Evolutionary conservation across 2,113 vertebrate genomes (phyloP).

Genomic region (Dolichotis patagonum): DNA sequence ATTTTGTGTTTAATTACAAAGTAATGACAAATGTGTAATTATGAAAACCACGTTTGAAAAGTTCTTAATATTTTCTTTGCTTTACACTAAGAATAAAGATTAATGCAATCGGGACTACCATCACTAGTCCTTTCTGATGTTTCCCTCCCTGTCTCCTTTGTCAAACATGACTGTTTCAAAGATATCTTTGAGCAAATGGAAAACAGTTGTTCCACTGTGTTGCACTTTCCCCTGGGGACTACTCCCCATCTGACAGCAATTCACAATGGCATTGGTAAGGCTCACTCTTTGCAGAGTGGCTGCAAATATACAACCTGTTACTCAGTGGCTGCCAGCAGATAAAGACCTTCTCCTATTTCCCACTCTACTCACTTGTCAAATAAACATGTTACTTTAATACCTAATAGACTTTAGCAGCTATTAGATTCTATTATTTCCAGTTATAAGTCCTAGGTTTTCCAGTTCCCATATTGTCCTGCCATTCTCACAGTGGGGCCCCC

Average conservation of each 20-base stretch:
- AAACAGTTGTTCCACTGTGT: background rate
- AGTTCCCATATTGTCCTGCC: background rate
- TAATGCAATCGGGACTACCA: background rate
- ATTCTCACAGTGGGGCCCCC: background rate
- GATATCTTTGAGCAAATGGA: background rate
- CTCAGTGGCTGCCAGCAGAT: conserved; percentile 50
- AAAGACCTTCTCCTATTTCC: conserved; percentile 44
- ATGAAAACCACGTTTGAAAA: conserved; percentile 20
- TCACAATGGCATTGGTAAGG: conserved; percentile 7
- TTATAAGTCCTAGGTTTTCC: conserved; percentile 3
- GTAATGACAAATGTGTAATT: background rate
- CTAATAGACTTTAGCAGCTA: conserved; percentile 48
- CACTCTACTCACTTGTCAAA: conserved; percentile 55
- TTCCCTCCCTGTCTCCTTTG: background rate
- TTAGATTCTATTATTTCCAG: conserved; percentile 37
- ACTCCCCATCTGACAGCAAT: background rate
- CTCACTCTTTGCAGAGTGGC: conserved; percentile 29
- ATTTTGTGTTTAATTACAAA: conserved; percentile 15
- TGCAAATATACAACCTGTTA: conserved; percentile 59
- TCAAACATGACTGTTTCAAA: background rate
- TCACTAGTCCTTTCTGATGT: background rate
- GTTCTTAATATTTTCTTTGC: background rate
- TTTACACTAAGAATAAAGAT: background rate
- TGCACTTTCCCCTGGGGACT: background rate
- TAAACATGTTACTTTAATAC: conserved; percentile 60